These are phyloP conservation scores for Crotalus viridis DNA, from an alignment of 2,113 vertebrate genomes.

Conservation along the genomic window DNA sequence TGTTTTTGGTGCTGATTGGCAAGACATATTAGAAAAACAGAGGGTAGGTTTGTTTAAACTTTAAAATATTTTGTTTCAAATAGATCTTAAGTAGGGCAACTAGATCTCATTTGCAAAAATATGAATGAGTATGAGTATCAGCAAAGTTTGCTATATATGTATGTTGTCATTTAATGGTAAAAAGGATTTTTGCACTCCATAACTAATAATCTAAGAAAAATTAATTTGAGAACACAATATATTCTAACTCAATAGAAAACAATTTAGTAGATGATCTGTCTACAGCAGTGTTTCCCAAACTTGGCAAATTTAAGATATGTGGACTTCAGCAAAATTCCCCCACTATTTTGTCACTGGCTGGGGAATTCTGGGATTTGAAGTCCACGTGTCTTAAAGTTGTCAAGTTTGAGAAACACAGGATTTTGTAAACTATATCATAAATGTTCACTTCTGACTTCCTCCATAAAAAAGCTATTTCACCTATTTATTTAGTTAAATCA, in stretches of 20 bases:
- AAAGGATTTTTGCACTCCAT: background rate
- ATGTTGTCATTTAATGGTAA: background rate
- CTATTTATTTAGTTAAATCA: background rate
- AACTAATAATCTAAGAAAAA: background rate
- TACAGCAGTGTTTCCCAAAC: background rate
- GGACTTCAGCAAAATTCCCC: background rate
- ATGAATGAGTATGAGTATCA: background rate
- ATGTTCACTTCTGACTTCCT: background rate
- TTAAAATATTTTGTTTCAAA: background rate
- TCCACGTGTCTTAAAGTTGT: background rate
- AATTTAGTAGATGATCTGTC: background rate
- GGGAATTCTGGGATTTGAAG: background rate
- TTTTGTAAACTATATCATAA: background rate
- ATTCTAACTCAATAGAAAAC: background rate
- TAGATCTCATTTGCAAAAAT: background rate
- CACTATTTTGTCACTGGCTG: background rate
- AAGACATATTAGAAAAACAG: slow-evolving; percentile 50
- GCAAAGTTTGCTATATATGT: background rate
- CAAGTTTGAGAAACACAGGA: too few relatives aligned
- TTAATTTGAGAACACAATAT: background rate
- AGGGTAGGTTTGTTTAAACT: slow-evolving; percentile 45
- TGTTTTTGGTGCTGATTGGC: slow-evolving; percentile 51
- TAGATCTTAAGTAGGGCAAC: background rate
- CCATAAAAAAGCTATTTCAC: background rate
- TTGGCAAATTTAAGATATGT: background rate